phyloP scores from a whole-genome alignment of 1,140 invertebrate species.

The Adelges cooleyi region DNA sequence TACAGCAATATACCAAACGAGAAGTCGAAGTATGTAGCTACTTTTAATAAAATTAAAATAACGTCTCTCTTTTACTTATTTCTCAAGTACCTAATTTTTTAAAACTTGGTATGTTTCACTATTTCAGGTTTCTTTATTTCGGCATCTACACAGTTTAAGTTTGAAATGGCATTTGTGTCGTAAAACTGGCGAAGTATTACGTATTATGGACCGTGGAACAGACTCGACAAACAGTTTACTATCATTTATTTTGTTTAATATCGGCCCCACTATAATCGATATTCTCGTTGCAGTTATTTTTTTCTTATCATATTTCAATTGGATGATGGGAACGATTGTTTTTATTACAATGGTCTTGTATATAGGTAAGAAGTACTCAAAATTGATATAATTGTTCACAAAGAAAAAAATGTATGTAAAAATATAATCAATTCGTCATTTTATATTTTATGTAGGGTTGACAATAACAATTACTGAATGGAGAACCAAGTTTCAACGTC shows the following conservation, averaged over 20 bases:
- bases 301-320: conserved; percentile 77
- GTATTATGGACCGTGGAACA: conserved; percentile 90
- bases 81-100: conserved; percentile 5
- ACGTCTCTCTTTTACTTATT: not conserved
- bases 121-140: conserved; percentile 60
- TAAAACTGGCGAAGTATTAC: conserved; percentile 90
- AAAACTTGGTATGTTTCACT: too few relatives aligned
- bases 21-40: conserved; percentile 62
- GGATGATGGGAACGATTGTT: conserved; percentile 88
- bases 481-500: conserved; percentile 84
- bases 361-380: conserved; percentile 54
- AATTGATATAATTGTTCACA: not conserved
- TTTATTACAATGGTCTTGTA: conserved; percentile 85
- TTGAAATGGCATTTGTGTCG: conserved; percentile 80
- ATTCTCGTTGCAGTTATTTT: conserved; percentile 86
- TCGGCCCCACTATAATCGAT: conserved; percentile 83
- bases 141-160: conserved; percentile 75
- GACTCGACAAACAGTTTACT: conserved; percentile 87
- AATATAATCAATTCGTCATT: too few relatives aligned
- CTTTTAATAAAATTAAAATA: not conserved
- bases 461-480: conserved; percentile 88
- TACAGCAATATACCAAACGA: conserved; percentile 89
- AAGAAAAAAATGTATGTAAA: too few relatives aligned
- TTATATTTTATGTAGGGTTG: conserved; percentile 46
- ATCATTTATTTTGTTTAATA: conserved; percentile 76